These are phyloP conservation scores for Coregonus suidteri DNA, from an alignment of 2,797 vertebrate species.

Conservation along the genomic window DNA sequence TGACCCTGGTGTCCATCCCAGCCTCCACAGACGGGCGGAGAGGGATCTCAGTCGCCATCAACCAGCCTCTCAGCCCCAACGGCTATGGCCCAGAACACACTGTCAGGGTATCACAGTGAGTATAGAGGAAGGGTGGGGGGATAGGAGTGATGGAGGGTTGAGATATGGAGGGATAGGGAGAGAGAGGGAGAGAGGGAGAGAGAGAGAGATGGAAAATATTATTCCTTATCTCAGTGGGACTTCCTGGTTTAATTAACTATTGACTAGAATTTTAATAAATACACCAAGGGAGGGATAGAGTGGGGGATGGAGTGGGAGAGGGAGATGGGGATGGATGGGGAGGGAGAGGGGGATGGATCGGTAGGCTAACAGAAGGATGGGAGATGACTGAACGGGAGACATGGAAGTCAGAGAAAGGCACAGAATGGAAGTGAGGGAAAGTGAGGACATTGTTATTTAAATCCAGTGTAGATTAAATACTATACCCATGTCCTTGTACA, in stretches of 20 bases:
- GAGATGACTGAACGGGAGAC: neutral
- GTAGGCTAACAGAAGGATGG: neutral
- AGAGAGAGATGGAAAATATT: neutral
- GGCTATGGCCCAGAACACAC: conserved; percentile 84
- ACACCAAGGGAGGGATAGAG: neutral
- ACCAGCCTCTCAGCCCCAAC: conserved; percentile 79
- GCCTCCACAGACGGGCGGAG: conserved; percentile 87
- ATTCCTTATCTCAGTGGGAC: too few relatives aligned
- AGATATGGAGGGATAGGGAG: neutral
- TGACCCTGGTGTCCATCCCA: conserved; percentile 94
- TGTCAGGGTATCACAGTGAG: conserved; percentile 92
- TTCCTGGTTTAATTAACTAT: too few relatives aligned
- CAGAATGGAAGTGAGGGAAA: conserved; percentile 17
- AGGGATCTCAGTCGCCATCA: conserved; percentile 91
- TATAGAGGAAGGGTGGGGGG: conserved; percentile 37
- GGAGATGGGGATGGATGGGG: neutral
- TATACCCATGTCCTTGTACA: conserved; percentile 20
- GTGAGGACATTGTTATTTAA: too few relatives aligned
- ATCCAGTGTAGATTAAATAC: too few relatives aligned
- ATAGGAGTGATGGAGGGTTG: neutral
- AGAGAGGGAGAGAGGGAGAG: neutral
- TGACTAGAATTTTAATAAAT: too few relatives aligned
- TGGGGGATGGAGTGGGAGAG: too few relatives aligned
- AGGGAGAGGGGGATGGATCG: neutral
- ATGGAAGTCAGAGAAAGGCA: neutral